Base-by-base conservation (phyloP, 2,888 invertebrate genomes). In the Dorcus hopei region DNA sequence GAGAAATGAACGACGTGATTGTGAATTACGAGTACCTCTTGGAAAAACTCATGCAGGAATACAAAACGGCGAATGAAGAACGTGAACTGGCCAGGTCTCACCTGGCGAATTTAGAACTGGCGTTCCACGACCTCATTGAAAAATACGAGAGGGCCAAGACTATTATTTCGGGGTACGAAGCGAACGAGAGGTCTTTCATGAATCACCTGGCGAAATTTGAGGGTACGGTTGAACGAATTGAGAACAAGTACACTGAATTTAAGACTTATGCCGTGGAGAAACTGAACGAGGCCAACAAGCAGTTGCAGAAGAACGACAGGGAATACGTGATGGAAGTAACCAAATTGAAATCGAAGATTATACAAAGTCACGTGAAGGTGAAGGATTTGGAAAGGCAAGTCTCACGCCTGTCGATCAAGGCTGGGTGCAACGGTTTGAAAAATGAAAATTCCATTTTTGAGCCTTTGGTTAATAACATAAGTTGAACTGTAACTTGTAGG, bases 71-170 rank as follows among this genome's bases (percentile, higher is more conserved):
- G 8, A 57, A 70, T 23, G 59, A 65, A 3, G 70, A 74, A 52
- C 72, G 71, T 33, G 65, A 70, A 16, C 54, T 66, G 8, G 61
- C 67, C 1, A 55, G 61, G 41, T 58, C 60, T 9, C 74, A 77
- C 63, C 59, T 74, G 19, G 64, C 68, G 1, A 73, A 74, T 61
- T 59, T 78, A 23, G 75, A 77, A 61, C 50, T 52, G 6, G 70
- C 75, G 23, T 76, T 74, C 58, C 61, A 67, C n/a, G 72, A 74
- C 48, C 59, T 78, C 6, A 50, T 75, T 9, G 66, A 69, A 14
- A 76, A 75, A 58, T 77, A 72, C 59, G 72, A 73, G 57, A 69
- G 70, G 48, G 68, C 76, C 0, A 76, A 74, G 63, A 49, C 58
- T 3, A 65, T 74, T 4, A 68, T 78, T 11, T 55, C 64, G 38